Evolutionary conservation across 2,888 invertebrate genomes (phyloP).

Genomic region (Trichogramma evanescens): DNA sequence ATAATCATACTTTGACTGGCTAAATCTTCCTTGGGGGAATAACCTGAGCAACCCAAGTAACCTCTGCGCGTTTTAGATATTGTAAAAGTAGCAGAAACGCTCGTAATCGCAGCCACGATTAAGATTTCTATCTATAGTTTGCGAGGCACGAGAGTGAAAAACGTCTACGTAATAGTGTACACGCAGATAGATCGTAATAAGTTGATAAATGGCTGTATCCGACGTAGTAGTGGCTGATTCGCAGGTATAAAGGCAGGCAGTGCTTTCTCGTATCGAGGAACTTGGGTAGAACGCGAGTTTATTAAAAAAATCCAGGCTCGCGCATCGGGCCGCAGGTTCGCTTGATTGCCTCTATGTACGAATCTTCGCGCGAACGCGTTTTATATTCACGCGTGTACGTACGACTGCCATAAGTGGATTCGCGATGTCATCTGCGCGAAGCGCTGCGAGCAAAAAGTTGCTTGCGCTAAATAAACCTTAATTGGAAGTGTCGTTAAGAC

Average conservation of each 20-base stretch:
- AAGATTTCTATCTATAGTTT: slow-evolving; percentile 13
- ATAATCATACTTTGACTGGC: too few relatives aligned
- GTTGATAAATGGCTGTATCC: too few relatives aligned
- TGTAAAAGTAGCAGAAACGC: too few relatives aligned
- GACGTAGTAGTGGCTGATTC: background rate
- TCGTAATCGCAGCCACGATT: slow-evolving; percentile 9
- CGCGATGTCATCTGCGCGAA: background rate
- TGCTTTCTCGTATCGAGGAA: background rate
- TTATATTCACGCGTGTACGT: background rate
- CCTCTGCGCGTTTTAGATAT: too few relatives aligned
- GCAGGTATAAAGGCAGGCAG: too few relatives aligned
- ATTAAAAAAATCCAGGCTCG: background rate
- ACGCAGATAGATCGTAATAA: too few relatives aligned
- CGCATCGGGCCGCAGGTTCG: background rate
- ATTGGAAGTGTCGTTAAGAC: slow-evolving; percentile 10
- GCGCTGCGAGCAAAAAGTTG: background rate
- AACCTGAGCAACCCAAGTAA: too few relatives aligned
- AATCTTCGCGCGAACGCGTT: background rate
- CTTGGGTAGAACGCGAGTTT: too few relatives aligned
- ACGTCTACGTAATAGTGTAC: too few relatives aligned
- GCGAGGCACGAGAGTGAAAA: too few relatives aligned
- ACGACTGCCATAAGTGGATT: background rate
- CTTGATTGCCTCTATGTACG: background rate
- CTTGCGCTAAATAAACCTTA: background rate
- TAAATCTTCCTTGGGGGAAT: too few relatives aligned